Evolutionary conservation across 2,797 vertebrate genomes (phyloP).

Genomic region (Falco peregrinus): DNA sequence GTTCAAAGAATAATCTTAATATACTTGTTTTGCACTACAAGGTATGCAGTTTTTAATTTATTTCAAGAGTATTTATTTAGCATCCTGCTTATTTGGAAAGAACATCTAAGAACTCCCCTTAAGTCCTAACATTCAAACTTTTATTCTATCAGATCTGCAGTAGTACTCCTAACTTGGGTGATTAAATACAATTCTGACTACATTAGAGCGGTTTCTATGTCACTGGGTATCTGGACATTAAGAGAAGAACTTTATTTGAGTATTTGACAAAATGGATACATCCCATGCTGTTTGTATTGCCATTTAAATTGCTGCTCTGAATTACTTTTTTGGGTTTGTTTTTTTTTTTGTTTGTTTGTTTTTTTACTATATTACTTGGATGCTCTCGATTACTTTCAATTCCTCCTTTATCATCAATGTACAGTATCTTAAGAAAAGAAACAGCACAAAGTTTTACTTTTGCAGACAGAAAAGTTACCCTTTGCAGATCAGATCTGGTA

Average conservation of each 20-base stretch:
- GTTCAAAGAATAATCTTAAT: not conserved
- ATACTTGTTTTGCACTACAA: not conserved
- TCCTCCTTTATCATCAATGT: not conserved
- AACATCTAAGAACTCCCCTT: not conserved
- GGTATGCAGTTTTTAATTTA: not conserved
- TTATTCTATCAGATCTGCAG: not conserved
- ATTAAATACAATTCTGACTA: not conserved
- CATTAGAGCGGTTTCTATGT: not conserved
- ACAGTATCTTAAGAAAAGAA: not conserved
- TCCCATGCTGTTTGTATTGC: not conserved
- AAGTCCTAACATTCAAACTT: not conserved
- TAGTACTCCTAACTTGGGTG: not conserved
- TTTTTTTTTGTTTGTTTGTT: not conserved
- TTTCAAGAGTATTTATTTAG: not conserved
- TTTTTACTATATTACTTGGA: not conserved
- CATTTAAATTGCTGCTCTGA: not conserved
- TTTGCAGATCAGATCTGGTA: not conserved
- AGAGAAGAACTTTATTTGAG: not conserved
- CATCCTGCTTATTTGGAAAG: not conserved
- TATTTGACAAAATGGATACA: not conserved
- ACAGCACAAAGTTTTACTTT: not conserved
- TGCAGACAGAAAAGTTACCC: not conserved
- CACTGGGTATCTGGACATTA: not conserved
- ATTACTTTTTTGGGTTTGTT: not conserved
- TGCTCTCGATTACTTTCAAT: not conserved